Evolutionary conservation across 2,113 vertebrate genomes (phyloP), one percentile per base, ranked within the genome.

Genomic region (Aegotheles bennettii): DNA sequence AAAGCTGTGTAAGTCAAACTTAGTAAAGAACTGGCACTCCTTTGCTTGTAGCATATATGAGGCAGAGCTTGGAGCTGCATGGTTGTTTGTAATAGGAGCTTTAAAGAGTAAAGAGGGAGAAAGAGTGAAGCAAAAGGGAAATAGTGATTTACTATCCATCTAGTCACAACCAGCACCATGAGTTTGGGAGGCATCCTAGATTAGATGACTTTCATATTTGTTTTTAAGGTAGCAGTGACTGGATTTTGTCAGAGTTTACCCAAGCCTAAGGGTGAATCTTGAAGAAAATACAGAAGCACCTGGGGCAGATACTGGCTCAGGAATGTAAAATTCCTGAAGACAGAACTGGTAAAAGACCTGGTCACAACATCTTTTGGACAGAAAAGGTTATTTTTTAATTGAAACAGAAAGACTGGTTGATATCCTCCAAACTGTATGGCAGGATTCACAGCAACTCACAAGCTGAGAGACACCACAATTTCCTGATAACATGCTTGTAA

Each of bases 141-240:
- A 84, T 10, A 6, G 0, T 43, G 75, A 56, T 9, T 81, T 13
- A 42, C 19, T 42, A 73, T 29, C 31, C 43, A 43, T 10, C 61
- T 48, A 71, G 45, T 26, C 63, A 86, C 15, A 84, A 40, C 7
- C 33, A 54, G 13, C 60, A 84, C 35, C 38, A 42, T 8, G 10
- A 50, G 35, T 73, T 8, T 64, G 50, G 42, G 24, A 74, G 31
- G 15, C 8, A 74, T 29, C 38, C 57, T 61, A 59, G 13, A 50
- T 33, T 14, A 74, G 14, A 71, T 16, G 18, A 83, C 45, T 82
- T 79, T 51, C 31, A 14, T 36, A 71, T 20, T 35, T 82, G 38
- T 20, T 89, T 87, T 86, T 76, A 90, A 83, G 51, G 50, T 61
- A 84, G 84, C 16, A 51, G 29, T 33, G 65, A 75, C 65, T 51